phyloP scores from a whole-genome alignment of 1,140 invertebrate genomes.

The Hyposmocoma kahamanoa region DNA sequence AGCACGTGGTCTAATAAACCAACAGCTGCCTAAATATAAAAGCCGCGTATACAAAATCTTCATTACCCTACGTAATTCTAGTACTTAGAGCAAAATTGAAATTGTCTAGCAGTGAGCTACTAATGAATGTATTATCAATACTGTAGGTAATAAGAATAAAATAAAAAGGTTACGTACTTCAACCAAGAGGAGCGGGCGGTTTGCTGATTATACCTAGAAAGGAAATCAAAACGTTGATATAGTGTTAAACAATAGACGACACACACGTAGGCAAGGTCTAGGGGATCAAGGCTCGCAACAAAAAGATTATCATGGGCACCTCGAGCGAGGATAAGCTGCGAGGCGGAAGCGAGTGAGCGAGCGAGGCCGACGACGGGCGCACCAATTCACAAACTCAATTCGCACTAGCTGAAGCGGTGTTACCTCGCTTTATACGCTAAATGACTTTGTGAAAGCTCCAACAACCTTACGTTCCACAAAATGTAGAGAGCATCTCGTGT shows the following conservation, averaged over 20 bases:
- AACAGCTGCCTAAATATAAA: slow-evolving; percentile 19
- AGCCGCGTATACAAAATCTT: slow-evolving; percentile 9
- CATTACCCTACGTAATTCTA: too few relatives aligned
- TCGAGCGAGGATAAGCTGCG: slow-evolving; percentile 60
- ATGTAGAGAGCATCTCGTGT: too few relatives aligned
- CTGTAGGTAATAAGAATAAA: too few relatives aligned
- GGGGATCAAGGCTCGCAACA: slow-evolving; percentile 49
- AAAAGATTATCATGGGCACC: slow-evolving; percentile 61
- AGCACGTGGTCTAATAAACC: slow-evolving; percentile 40
- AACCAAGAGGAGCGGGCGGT: slow-evolving; percentile 61
- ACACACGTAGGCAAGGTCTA: slow-evolving; percentile 37
- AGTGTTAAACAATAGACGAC: slow-evolving; percentile 29
- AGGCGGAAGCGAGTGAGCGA: slow-evolving; percentile 59
- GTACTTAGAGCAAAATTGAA: too few relatives aligned
- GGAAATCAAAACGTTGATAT: slow-evolving; percentile 54
- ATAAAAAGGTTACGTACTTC: slow-evolving; percentile 56
- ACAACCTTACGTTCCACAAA: too few relatives aligned
- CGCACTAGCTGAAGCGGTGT: slow-evolving; percentile 13
- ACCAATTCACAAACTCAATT: slow-evolving; percentile 59
- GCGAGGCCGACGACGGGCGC: slow-evolving; percentile 64
- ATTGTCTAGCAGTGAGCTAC: too few relatives aligned
- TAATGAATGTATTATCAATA: too few relatives aligned
- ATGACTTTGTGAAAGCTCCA: too few relatives aligned
- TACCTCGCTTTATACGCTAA: too few relatives aligned
- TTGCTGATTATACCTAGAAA: slow-evolving; percentile 71